phyloP scores from a whole-genome alignment of 2,888 invertebrate species.

The Creontiades dilutus region DNA sequence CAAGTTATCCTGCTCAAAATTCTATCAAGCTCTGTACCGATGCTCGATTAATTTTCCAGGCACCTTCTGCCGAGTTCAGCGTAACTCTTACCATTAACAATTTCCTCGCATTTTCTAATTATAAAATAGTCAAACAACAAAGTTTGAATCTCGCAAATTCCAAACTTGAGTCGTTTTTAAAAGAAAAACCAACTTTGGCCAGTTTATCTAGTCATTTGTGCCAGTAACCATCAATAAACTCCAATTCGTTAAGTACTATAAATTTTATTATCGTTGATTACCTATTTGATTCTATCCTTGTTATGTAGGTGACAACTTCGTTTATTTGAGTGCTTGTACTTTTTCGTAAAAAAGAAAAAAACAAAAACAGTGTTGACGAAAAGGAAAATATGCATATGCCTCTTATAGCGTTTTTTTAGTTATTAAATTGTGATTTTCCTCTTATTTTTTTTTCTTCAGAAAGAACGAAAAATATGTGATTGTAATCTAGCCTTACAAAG shows the following conservation, averaged over 20 bases:
- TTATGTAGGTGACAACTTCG: background rate
- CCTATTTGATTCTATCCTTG: constrained; percentile 21
- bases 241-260: background rate
- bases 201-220: background rate
- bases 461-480: constrained; percentile 15
- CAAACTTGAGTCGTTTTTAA: too few species aligned
- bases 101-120: too few species aligned
- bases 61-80: too few species aligned
- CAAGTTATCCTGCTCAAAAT: too few species aligned
- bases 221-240: background rate
- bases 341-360: background rate
- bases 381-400: background rate
- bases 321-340: background rate
- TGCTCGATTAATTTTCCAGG: too few species aligned
- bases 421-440: constrained; percentile 25
- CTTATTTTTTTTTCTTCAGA: background rate
- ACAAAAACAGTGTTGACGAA: background rate
- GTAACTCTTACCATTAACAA: too few species aligned
- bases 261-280: constrained; percentile 9
- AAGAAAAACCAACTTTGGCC: too few species aligned
- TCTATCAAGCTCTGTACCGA: too few species aligned
- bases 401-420: background rate
- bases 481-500: constrained; percentile 45
- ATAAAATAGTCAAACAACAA: too few species aligned
- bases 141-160: too few species aligned